A percentile compares a stretch with the other conserved stretches of the same genome.
phyloP scores from a whole-genome alignment of 2,113 vertebrate genomes.

The Argyrosomus japonicus region DNA sequence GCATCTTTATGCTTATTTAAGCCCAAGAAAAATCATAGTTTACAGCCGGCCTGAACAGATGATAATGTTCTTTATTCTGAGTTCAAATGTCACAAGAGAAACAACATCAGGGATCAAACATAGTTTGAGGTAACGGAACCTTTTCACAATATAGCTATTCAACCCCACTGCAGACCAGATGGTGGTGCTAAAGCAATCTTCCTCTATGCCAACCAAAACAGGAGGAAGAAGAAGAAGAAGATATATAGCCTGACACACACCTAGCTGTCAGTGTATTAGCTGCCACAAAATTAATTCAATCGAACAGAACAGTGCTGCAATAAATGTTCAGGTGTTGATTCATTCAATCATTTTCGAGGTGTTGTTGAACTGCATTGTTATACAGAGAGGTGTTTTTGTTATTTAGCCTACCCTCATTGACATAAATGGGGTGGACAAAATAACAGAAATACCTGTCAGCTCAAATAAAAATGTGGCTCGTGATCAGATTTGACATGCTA shows the following conservation, averaged over 20 bases:
- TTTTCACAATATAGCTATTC: background rate
- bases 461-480: background rate
- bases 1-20: no score
- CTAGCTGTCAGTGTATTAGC: background rate
- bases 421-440: background rate
- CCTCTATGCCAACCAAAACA: background rate
- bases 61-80: background rate
- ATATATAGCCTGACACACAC: background rate
- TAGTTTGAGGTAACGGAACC: background rate
- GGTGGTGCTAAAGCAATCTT: constrained; percentile 10
- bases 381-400: background rate
- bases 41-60: no score
- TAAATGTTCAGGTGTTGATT: background rate
- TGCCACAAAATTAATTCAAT: background rate
- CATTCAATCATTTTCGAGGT: background rate
- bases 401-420: background rate
- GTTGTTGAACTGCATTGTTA: background rate
- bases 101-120: background rate
- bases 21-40: no score
- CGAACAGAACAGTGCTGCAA: background rate
- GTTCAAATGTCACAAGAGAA: background rate
- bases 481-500: background rate
- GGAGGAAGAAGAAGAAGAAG: background rate
- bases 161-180: background rate
- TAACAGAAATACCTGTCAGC: background rate